Percentiles rank a stretch among this genome's conserved stretches.
phyloP scores from a whole-genome alignment of 2,113 vertebrate species.

The Colius striatus region DNA sequence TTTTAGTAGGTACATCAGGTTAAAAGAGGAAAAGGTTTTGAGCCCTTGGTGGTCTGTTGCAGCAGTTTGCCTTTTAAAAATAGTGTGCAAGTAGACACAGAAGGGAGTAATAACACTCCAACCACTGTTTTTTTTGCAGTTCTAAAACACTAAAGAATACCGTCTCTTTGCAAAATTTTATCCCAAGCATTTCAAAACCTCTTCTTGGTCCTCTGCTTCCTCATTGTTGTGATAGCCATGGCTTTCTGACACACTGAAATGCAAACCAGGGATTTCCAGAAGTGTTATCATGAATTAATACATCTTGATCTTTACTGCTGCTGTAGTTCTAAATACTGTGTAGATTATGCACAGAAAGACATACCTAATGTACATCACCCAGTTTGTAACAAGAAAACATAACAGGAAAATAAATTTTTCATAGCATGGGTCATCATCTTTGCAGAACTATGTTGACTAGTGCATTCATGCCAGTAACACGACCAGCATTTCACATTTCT shows the following conservation, averaged over 20 bases:
- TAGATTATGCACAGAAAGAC: background rate
- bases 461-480: background rate
- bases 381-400: background rate
- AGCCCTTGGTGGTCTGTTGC: background rate
- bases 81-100: background rate
- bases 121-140: background rate
- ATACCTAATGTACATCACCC: background rate
- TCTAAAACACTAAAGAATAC: background rate
- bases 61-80: background rate
- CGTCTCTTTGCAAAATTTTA: background rate
- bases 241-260: background rate
- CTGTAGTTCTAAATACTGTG: background rate
- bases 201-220: background rate
- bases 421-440: background rate
- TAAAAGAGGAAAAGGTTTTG: conserved; percentile 3
- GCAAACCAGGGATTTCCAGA: background rate
- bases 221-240: background rate
- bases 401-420: background rate
- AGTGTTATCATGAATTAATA: background rate
- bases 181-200: background rate
- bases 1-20: background rate
- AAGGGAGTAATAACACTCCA: background rate
- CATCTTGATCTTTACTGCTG: background rate
- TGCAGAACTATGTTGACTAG: background rate
- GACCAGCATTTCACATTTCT: background rate